Percentiles rank a stretch among this genome's conserved stretches.
phyloP scores from a whole-genome alignment of 2,113 vertebrate species.

The Okapia johnstoni region DNA sequence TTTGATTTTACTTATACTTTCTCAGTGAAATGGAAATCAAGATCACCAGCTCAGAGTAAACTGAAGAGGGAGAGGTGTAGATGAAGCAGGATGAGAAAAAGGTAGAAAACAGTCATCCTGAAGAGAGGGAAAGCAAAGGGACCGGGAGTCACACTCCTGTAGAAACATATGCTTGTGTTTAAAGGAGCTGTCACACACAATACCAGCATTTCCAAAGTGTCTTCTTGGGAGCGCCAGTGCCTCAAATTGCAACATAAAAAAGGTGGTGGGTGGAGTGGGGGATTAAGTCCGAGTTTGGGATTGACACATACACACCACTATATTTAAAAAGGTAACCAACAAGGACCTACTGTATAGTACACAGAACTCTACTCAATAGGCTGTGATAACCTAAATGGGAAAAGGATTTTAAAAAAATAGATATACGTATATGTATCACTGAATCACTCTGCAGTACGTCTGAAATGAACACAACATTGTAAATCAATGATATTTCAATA shows the following conservation, averaged over 20 bases:
- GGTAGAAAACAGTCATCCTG: not conserved
- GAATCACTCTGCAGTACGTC: not conserved
- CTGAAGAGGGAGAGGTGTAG: fast-evolving
- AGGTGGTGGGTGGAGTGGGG: not conserved
- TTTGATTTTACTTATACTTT: not conserved
- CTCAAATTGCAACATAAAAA: fast-evolving
- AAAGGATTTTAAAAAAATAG: not conserved
- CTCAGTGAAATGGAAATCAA: not conserved
- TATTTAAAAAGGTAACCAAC: not conserved
- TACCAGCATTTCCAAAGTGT: not conserved
- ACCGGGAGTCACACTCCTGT: fast-evolving
- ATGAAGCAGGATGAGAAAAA: fast-evolving
- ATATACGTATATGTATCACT: not conserved
- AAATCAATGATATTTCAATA: not conserved
- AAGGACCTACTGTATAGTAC: not conserved
- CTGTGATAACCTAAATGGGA: not conserved
- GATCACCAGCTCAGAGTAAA: not conserved
- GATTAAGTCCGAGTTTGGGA: not conserved
- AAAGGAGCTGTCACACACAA: fast-evolving
- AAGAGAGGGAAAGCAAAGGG: fast-evolving
- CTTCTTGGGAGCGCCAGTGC: fast-evolving
- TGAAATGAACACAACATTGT: not conserved
- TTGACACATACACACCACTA: not conserved
- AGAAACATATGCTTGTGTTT: fast-evolving
- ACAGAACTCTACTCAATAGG: not conserved